Evolutionary conservation across 2,888 invertebrate species (phyloP), one percentile per base, ranked within the genome.

Genomic region (Leptopilina syphax): DNA sequence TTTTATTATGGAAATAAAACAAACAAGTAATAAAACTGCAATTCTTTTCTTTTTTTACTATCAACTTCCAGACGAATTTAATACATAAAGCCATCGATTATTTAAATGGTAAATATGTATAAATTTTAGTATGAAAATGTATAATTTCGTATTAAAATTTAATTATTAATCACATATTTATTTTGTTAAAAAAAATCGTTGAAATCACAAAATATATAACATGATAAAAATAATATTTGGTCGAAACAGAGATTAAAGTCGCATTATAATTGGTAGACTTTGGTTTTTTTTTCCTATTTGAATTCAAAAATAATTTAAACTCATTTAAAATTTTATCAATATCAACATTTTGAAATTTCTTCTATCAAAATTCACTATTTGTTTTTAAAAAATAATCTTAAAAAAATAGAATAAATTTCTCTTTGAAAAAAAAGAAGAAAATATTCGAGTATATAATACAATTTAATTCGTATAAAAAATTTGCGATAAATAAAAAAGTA

Each of bases 1-100:
- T 70, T 70, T 54, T 70, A 13, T 34, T 70, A n/a, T 54, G 70
- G 63, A 63, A 54, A 70, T 70, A 54, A 70, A 54, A 27, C 44
- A 67, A 50, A 12, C 50, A 50, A 8, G 27, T 54, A 70, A 27
- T 27, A 50, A 70, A 70, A 70, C 70, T 47, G 24, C 54, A 70
- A 47, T 10, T 10, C 54, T 70, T 24, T 34, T 34, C 34, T 34
- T 70, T 24, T 70, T 70, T 27, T 50, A 70, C 54, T 54, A 50
- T 54, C 24, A 50, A 27, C 70, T 70, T 70, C 54, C 54, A 50
- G 70, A 47, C 27, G 54, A 70, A 50, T 54, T 27, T 70, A 70
- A 54, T 70, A 54, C 24, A 70, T 54, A 50, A 54, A 70, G 50
- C 63, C 63, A 63, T 63, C 8, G 63, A 24, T 63, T 63, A 63